Percentiles rank a stretch among this genome's conserved stretches.
Evolutionary conservation across 2,888 invertebrate genomes (phyloP).

Genomic region (Orthosia cruda): DNA sequence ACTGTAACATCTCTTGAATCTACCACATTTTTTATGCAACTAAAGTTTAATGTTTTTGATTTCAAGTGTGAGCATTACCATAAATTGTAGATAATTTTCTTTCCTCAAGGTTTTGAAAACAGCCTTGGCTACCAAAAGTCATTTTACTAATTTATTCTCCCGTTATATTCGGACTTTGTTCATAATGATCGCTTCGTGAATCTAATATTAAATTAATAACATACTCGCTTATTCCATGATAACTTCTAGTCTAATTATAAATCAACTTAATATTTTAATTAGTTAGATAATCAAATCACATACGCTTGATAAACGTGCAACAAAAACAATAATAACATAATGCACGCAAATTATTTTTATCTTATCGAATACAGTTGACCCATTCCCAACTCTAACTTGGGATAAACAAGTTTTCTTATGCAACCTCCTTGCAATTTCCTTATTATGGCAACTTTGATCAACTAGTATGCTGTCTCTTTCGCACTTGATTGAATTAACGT

Average conservation of each 20-base stretch:
- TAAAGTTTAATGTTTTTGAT: background rate
- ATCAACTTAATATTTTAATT: constrained; percentile 26
- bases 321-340: constrained; percentile 15
- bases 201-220: background rate
- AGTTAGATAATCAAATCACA: constrained; percentile 18
- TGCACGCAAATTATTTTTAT: constrained; percentile 44
- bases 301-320: constrained; percentile 24
- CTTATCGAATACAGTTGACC: constrained; percentile 71
- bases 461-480: constrained; percentile 73
- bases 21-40: too few relatives aligned
- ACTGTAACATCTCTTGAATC: too few relatives aligned
- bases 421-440: constrained; percentile 71
- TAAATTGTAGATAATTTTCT: background rate
- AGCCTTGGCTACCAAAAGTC: constrained; percentile 9
- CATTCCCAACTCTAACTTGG: constrained; percentile 69
- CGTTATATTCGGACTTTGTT: constrained; percentile 7
- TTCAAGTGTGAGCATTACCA: background rate
- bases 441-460: constrained; percentile 73
- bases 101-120: background rate
- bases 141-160: constrained; percentile 8
- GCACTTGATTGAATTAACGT: constrained; percentile 54
- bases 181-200: too few relatives aligned
- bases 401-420: constrained; percentile 68
- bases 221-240: background rate
- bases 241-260: constrained; percentile 16